Conservation (phyloP, 2,797 vertebrate genomes). For the Xiphorhynchus erythropygius region DNA sequence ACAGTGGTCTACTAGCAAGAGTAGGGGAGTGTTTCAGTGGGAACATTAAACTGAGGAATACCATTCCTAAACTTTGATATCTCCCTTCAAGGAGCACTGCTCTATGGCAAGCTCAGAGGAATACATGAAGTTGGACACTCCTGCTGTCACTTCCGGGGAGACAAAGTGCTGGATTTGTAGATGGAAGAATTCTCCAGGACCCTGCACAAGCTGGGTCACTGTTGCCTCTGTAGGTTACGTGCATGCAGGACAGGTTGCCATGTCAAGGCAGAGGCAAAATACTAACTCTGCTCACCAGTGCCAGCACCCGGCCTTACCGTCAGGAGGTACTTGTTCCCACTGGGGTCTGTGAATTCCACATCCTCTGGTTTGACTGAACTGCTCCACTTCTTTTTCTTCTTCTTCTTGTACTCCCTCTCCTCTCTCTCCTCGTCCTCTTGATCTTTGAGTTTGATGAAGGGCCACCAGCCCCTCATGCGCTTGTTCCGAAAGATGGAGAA, state of each 20-base stretch:
- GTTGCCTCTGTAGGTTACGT: background rate
- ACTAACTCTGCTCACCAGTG: background rate
- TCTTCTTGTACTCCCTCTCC: slow-evolving; percentile 78
- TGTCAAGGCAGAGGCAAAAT: background rate
- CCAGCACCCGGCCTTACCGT: slow-evolving; percentile 75
- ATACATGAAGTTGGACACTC: background rate
- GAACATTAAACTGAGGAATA: background rate
- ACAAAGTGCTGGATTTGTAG: background rate
- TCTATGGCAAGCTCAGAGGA: background rate
- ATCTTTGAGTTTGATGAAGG: slow-evolving; percentile 84
- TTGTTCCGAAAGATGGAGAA: slow-evolving; percentile 90
- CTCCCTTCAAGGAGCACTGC: background rate
- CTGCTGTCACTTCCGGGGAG: background rate
- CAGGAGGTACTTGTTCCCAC: slow-evolving; percentile 83
- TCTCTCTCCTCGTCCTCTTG: slow-evolving; percentile 84
- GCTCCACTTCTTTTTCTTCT: slow-evolving; percentile 81
- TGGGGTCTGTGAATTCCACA: slow-evolving; percentile 82
- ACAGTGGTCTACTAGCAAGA: background rate
- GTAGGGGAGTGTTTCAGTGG: background rate
- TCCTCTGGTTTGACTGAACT: slow-evolving; percentile 82
- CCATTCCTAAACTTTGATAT: background rate
- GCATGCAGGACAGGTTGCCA: background rate
- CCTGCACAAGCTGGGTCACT: background rate
- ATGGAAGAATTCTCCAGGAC: background rate
- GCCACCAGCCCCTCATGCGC: slow-evolving; percentile 93